Evolutionary conservation across 92 coral and sea anemone genomes (phyloP).

Genomic region (Epizoanthus ramosus): DNA sequence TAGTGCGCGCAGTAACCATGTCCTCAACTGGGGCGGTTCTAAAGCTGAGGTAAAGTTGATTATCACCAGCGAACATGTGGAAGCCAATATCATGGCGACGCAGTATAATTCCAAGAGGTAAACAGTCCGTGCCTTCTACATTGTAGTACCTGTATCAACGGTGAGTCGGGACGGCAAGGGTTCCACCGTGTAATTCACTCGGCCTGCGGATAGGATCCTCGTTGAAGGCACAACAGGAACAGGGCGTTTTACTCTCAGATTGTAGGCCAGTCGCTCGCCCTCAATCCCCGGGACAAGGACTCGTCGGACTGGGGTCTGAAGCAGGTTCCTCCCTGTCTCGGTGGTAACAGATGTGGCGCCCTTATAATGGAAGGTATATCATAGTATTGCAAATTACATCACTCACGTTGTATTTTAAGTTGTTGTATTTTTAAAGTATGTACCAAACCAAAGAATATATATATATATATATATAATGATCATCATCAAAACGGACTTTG

Average conservation of each 20-base stretch:
- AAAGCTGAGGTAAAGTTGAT: too few species aligned
- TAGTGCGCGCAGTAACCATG: too few species aligned
- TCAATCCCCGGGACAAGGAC: constrained; percentile 33
- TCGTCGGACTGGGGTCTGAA: constrained; percentile 30
- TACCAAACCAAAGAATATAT: too few species aligned
- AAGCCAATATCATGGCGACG: too few species aligned
- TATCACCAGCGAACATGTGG: too few species aligned
- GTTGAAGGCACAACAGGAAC: background rate
- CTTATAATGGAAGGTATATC: background rate
- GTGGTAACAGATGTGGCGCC: background rate
- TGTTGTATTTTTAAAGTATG: background rate
- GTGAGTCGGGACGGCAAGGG: constrained; percentile 31
- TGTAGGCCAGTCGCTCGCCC: constrained; percentile 39
- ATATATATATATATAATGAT: too few species aligned
- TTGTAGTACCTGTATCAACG: constrained; percentile 26
- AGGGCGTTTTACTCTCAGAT: constrained; percentile 32
- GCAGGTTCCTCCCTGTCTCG: background rate
- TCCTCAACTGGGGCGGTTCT: too few species aligned
- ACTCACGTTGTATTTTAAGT: background rate
- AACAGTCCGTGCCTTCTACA: background rate
- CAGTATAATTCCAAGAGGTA: too few species aligned
- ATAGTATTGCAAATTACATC: background rate
- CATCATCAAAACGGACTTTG: too few species aligned
- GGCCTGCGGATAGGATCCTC: constrained; percentile 9
- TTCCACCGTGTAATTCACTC: constrained; percentile 18